Evolutionary conservation across 2,888 invertebrate species (phyloP).

Genomic region (Coelinius sp.): DNA sequence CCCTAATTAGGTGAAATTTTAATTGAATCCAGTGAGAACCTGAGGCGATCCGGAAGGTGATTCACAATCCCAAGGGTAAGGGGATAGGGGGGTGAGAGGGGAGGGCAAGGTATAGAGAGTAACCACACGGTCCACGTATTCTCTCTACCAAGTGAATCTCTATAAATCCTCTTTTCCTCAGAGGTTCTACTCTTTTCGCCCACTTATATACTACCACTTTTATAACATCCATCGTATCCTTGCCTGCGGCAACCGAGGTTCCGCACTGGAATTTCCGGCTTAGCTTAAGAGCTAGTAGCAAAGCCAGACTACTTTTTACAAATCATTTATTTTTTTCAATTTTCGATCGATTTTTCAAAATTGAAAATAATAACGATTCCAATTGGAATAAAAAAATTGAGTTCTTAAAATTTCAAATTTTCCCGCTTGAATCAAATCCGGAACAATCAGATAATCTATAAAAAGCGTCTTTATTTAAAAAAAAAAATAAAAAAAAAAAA

Average conservation of each 20-base stretch:
- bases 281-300: slow-evolving; percentile 64
- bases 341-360: background rate
- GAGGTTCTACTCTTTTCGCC: slow-evolving; percentile 36
- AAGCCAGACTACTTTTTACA: slow-evolving; percentile 43
- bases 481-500: background rate
- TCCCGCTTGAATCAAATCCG: background rate
- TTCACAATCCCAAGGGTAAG: slow-evolving; percentile 9
- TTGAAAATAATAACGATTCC: background rate
- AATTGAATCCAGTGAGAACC: slow-evolving; percentile 42
- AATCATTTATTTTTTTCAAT: slow-evolving; percentile 12
- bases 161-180: slow-evolving; percentile 50
- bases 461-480: too few relatives aligned
- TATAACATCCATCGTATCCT: slow-evolving; percentile 34
- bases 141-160: slow-evolving; percentile 51
- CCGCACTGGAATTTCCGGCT: slow-evolving; percentile 62
- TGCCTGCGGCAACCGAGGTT: slow-evolving; percentile 49
- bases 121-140: slow-evolving; percentile 43
- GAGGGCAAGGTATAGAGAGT: slow-evolving; percentile 28
- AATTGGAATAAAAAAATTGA: too few relatives aligned
- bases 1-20: slow-evolving; percentile 45
- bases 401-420: too few relatives aligned
- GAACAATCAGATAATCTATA: too few relatives aligned
- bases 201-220: slow-evolving; percentile 40
- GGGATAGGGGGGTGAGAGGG: background rate
- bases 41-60: slow-evolving; percentile 17